Conservation (phyloP, 2,888 invertebrate genomes). For the Brachyptera putata region DNA sequence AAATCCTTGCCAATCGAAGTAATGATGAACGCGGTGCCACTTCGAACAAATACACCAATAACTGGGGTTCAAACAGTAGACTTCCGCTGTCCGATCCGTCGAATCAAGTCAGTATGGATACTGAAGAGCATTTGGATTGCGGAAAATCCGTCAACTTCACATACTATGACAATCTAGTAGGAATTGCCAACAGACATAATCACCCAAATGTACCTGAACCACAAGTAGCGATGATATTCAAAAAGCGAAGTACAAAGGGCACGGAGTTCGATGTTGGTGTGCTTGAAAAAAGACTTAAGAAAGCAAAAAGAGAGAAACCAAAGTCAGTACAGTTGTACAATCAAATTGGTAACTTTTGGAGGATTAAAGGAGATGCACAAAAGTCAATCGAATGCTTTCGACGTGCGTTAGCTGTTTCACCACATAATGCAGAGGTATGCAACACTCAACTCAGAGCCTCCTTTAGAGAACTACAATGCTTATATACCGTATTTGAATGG, state of each 20-base stretch:
- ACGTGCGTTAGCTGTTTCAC: constrained; percentile 76
- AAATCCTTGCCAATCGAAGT: neutral
- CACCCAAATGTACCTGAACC: constrained; percentile 85
- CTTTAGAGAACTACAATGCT: no score
- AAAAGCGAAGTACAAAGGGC: constrained; percentile 56
- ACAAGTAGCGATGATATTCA: constrained; percentile 71
- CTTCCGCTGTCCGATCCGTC: constrained; percentile 31
- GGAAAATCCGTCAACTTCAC: constrained; percentile 84
- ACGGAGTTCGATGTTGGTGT: constrained; percentile 70
- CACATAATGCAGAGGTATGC: constrained; percentile 73
- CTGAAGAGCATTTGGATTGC: constrained; percentile 58
- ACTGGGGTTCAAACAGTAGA: constrained; percentile 21
- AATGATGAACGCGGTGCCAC: neutral
- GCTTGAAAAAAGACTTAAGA: constrained; percentile 68
- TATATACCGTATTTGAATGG: no score
- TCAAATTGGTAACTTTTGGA: constrained; percentile 89
- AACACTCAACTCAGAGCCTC: no score
- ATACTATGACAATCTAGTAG: constrained; percentile 82
- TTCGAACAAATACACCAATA: constrained; percentile 17
- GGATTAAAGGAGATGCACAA: constrained; percentile 82
- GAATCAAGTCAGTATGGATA: constrained; percentile 22
- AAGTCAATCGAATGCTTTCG: constrained; percentile 87
- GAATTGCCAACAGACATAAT: constrained; percentile 75
- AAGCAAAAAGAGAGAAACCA: constrained; percentile 77
- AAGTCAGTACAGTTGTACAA: constrained; percentile 81